Conservation (phyloP, 2,113 vertebrate species). For the Tragelaphus imberbis region DNA sequence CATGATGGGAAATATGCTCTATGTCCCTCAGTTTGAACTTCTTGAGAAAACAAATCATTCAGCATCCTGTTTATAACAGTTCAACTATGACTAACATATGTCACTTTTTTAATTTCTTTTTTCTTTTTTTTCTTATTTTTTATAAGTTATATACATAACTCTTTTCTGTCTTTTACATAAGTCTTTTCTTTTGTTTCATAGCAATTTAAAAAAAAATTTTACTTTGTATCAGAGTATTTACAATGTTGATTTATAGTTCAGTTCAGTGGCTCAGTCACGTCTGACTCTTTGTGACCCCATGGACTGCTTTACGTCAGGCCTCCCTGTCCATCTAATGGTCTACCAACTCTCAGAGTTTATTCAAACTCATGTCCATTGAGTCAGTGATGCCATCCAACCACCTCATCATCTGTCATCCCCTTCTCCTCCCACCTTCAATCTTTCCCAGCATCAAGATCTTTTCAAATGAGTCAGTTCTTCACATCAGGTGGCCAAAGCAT, state of each 20-base stretch:
- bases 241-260: neutral
- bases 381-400: neutral
- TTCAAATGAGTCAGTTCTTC: neutral
- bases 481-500: neutral
- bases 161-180: neutral
- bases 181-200: neutral
- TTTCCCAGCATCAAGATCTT: neutral
- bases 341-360: neutral
- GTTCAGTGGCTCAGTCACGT: neutral
- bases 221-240: neutral
- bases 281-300: neutral
- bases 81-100: neutral
- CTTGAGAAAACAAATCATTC: neutral
- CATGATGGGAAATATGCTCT: neutral
- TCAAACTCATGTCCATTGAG: neutral
- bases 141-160: neutral
- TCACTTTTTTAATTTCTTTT: neutral
- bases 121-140: neutral
- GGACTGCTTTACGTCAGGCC: neutral
- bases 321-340: neutral
- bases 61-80: neutral
- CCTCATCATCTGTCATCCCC: neutral
- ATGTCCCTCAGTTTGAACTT: neutral
- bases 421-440: neutral
- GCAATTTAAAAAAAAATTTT: neutral